Percentiles rank a stretch among this genome's conserved stretches.
These are phyloP conservation scores for Drosophila nebulosa DNA, from an alignment of 1,140 invertebrate genomes.

Conservation along the genomic window DNA sequence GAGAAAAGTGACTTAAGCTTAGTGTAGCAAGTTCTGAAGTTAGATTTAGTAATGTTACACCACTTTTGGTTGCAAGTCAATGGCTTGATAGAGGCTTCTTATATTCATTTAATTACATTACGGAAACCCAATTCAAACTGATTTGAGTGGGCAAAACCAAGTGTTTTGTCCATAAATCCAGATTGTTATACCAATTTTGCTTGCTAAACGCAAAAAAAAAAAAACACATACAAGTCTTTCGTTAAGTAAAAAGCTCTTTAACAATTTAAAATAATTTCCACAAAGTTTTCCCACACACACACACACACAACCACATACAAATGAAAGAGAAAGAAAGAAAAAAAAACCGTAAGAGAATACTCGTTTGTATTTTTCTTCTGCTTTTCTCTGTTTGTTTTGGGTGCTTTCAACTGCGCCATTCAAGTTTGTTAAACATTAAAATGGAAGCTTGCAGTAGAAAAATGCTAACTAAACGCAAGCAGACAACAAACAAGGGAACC, in stretches of 20 bases:
- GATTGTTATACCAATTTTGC: constrained; percentile 19
- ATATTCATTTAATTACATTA: background rate
- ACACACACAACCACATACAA: constrained; percentile 1
- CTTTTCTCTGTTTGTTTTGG: constrained; percentile 44
- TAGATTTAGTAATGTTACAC: no score
- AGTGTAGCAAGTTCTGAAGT: no score
- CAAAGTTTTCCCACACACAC: constrained; percentile 27
- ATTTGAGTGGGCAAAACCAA: background rate
- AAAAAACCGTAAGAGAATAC: constrained; percentile 6
- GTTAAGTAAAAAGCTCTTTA: constrained; percentile 24
- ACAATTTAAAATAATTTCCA: constrained; percentile 56
- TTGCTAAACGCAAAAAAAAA: constrained; percentile 19
- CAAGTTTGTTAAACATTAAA: constrained; percentile 74
- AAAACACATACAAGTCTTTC: background rate
- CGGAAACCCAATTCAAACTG: background rate
- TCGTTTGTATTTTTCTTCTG: constrained; percentile 30
- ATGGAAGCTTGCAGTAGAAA: constrained; percentile 47
- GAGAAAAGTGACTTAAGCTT: no score
- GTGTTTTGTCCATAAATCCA: background rate
- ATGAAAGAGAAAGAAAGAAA: background rate
- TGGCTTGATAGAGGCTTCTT: no score
- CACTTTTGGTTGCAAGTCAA: no score
- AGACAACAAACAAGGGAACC: constrained; percentile 44
- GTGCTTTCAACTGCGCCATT: constrained; percentile 41
- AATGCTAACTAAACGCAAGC: constrained; percentile 63